These are phyloP conservation scores for Pseudanteris insignis DNA, from an alignment of 2,888 invertebrate genomes.

Conservation along the genomic window DNA sequence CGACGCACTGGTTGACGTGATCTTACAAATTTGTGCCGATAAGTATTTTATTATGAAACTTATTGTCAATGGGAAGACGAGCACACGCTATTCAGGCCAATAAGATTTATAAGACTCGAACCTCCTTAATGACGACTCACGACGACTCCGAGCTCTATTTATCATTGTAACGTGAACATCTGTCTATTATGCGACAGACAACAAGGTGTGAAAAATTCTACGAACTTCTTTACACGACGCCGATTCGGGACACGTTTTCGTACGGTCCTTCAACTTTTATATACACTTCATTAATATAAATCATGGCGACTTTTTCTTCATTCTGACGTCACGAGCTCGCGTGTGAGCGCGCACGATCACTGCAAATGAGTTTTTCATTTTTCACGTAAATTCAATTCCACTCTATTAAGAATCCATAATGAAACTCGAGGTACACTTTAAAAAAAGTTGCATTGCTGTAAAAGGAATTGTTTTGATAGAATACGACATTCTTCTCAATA, in stretches of 20 bases:
- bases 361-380: constrained; percentile 18
- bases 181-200: constrained; percentile 42
- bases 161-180: constrained; percentile 31
- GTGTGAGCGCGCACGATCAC: not conserved
- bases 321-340: constrained; percentile 6
- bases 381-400: constrained; percentile 3
- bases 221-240: constrained; percentile 21
- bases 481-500: no score
- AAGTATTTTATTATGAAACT: constrained; percentile 31
- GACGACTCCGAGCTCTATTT: constrained; percentile 37
- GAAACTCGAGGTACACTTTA: no score
- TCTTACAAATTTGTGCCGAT: constrained; percentile 38
- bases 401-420: no score
- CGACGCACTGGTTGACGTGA: constrained; percentile 20
- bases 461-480: no score
- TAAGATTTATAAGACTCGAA: constrained; percentile 33
- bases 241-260: constrained; percentile 28
- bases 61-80: constrained; percentile 22
- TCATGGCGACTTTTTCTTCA: no score
- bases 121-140: constrained; percentile 31
- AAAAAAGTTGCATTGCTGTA: no score
- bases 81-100: constrained; percentile 13
- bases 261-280: constrained; percentile 33
- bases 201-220: constrained; percentile 41
- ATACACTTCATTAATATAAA: constrained; percentile 37